Conservation (phyloP, 2,888 invertebrate species). For the Frankliniella intonsa region DNA sequence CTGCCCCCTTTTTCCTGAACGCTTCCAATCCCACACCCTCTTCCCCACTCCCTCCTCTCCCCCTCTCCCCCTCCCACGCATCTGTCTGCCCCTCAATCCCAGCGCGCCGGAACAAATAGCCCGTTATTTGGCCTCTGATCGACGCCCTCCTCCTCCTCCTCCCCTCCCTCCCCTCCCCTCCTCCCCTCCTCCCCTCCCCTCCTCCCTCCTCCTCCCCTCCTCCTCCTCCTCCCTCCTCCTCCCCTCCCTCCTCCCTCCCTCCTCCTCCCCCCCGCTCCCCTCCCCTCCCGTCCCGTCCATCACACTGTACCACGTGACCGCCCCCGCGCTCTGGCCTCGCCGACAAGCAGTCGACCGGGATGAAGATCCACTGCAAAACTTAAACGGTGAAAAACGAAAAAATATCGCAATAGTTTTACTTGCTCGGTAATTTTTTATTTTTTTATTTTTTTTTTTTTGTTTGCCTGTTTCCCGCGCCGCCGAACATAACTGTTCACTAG, state of each 20-base stretch:
- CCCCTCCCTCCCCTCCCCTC: background rate
- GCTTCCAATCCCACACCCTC: background rate
- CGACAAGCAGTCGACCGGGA: no score
- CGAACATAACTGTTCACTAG: no score
- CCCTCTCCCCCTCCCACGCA: background rate
- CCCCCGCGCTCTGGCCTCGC: no score
- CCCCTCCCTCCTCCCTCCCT: no score
- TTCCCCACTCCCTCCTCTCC: background rate
- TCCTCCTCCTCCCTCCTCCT: background rate
- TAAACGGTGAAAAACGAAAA: no score
- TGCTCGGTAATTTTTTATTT: no score
- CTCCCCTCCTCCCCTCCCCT: background rate
- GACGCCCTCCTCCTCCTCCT: background rate
- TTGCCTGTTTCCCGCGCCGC: no score
- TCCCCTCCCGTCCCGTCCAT: background rate
- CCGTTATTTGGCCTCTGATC: background rate
- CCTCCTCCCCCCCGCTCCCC: no score
- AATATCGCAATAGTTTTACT: no score
- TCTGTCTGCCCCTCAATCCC: background rate
- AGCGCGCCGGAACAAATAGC: background rate
- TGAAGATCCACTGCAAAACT: no score
- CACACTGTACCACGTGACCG: background rate
- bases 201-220: background rate
- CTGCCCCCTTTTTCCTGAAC: no score
- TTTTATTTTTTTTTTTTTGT: no score